A percentile compares a stretch with the other conserved stretches of the same genome.
Evolutionary conservation across 2,113 vertebrate genomes (phyloP).

Genomic region (Chamaea fasciata): DNA sequence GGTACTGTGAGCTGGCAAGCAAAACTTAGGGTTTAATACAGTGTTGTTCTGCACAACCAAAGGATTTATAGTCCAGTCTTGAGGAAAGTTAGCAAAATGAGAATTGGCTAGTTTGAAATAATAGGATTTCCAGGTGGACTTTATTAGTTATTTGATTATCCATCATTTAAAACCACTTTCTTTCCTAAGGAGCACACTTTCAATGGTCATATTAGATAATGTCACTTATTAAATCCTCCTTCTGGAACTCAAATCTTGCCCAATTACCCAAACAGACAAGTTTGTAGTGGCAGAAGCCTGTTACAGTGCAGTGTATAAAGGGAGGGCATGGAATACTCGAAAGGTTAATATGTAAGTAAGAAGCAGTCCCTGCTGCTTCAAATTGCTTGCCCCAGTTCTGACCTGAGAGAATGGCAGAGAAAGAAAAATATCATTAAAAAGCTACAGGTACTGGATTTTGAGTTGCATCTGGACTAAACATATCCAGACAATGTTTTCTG

Average conservation of each 20-base stretch:
- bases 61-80: not conserved
- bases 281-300: not conserved
- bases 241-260: not conserved
- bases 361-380: not conserved
- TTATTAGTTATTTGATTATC: not conserved
- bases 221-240: not conserved
- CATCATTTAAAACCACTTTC: not conserved
- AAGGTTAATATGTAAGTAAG: not conserved
- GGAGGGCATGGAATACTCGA: not conserved
- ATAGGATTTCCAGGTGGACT: not conserved
- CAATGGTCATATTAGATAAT: not conserved
- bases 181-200: not conserved
- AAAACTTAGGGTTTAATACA: not conserved
- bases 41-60: not conserved
- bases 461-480: not conserved
- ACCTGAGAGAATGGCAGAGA: not conserved
- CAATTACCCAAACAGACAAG: not conserved
- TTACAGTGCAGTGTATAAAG: not conserved
- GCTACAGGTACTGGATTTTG: conserved; percentile 1
- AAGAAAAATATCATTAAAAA: not conserved
- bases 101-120: not conserved
- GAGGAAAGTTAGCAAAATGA: not conserved
- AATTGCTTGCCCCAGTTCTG: not conserved
- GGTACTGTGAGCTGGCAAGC: not conserved
- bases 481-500: not conserved